A percentile compares a stretch with the other conserved stretches of the same genome.
phyloP scores from a whole-genome alignment of 2,888 invertebrate genomes.

The Papilio gigon region DNA sequence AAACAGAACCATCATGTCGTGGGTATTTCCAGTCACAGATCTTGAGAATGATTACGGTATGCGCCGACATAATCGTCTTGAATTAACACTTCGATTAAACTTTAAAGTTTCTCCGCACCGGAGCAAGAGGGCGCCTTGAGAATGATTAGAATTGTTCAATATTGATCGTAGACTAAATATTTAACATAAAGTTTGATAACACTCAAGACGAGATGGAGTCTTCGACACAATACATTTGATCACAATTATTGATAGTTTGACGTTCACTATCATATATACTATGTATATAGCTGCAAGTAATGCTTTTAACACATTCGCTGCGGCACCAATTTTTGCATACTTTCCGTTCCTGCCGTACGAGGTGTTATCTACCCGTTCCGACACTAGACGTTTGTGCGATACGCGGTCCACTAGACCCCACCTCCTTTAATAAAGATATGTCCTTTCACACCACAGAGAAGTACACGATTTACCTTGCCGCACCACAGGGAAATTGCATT shows the following conservation, averaged over 20 bases:
- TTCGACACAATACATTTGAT: slow-evolving; percentile 15
- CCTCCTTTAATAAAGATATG: too few species aligned
- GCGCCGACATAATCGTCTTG: slow-evolving; percentile 45
- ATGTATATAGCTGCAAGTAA: too few species aligned
- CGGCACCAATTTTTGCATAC: too few species aligned
- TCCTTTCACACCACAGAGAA: too few species aligned
- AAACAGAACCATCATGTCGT: neutral
- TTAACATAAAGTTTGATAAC: slow-evolving; percentile 34
- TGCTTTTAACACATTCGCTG: too few species aligned
- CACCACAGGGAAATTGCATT: too few species aligned
- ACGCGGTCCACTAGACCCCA: too few species aligned
- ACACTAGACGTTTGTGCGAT: too few species aligned
- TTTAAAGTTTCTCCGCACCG: slow-evolving; percentile 48
- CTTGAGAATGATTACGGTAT: slow-evolving; percentile 25
- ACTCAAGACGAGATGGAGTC: slow-evolving; percentile 12
- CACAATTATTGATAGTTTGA: slow-evolving; percentile 49
- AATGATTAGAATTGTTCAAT: slow-evolving; percentile 39
- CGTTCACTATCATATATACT: neutral
- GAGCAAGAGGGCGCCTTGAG: slow-evolving; percentile 40
- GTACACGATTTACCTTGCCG: too few species aligned
- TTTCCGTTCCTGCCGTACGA: too few species aligned
- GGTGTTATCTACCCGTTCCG: too few species aligned
- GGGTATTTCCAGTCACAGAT: slow-evolving; percentile 13
- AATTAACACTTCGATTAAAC: slow-evolving; percentile 60
- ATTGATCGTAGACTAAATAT: slow-evolving; percentile 42